A percentile compares a stretch with the other conserved stretches of the same genome.
phyloP scores from a whole-genome alignment of 2,113 vertebrate genomes.

The Aix galericulata region DNA sequence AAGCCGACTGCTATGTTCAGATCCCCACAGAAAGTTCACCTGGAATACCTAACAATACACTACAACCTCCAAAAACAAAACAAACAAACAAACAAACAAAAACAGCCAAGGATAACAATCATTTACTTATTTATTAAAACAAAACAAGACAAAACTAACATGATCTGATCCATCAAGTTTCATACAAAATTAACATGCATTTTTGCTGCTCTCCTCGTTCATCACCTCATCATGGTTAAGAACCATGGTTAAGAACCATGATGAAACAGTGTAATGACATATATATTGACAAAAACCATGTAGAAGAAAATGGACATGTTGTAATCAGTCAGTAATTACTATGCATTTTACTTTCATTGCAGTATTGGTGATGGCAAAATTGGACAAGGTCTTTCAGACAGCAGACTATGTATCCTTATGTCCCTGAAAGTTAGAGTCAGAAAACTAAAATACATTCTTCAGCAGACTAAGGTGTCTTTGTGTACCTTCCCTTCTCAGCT shows the following conservation, averaged over 20 bases:
- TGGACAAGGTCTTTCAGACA: background rate
- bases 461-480: background rate
- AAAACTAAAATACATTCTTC: background rate
- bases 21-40: rapidly evolving
- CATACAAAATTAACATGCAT: background rate
- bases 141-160: background rate
- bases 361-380: background rate
- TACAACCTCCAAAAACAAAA: background rate
- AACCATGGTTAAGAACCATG: background rate
- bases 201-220: background rate
- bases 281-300: background rate
- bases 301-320: background rate
- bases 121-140: background rate
- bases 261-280: background rate
- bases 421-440: background rate
- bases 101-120: background rate
- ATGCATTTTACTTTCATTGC: background rate
- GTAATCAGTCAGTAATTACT: background rate
- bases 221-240: background rate
- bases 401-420: background rate
- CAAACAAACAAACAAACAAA: too few species aligned
- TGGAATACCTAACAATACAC: background rate
- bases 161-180: background rate
- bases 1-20: background rate
- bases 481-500: background rate